Evolutionary conservation across 2,797 vertebrate species (phyloP), one percentile per base, ranked within the genome.

Genomic region (Heliangelus exortis): DNA sequence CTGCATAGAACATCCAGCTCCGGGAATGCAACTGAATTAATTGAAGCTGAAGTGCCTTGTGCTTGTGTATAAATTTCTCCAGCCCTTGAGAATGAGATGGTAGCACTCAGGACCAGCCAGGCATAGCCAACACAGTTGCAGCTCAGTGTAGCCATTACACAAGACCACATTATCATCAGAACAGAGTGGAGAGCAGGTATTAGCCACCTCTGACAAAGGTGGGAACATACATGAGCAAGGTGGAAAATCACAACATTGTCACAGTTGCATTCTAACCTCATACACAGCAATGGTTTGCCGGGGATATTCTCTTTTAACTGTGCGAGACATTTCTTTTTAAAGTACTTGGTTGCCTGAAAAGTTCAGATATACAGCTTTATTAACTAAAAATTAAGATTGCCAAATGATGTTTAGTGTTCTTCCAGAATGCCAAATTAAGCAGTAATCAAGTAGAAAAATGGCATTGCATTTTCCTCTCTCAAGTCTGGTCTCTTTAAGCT

Each of bases 171-270:
- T 47, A 36, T 25, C 41, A 25, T 31, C 78, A 66, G 43, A 66
- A 8, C 13, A 74, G 14, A 47, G 20, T 50, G 31, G 7, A 29
- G 10, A 53, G 21, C 23, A 6, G 2, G 17, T 10, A 9, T 23
- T 55, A 69, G 28, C 6, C 15, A 15, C 55, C 33, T 63, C 28
- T 34, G 7, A 53, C 16, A 29, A 33, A 76, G 6, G 23, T 8
- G 3, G 10, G 13, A 72, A 39, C 0, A 5, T 13, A 15, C 7
- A 19, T 1, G 10, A 55, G 29, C 16, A 47, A 47, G n/a, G n/a
- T 10, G 4, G 6, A 54, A 71, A 25, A 36, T 12, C 51, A 26
- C 50, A n/a, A 6, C 8, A 10, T 28, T n/a, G 16, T n/a, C 61
- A 58, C 43, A 17, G 26, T 4, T 55, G 8, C 8, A 43, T 77